Conservation (phyloP, 2,797 vertebrate genomes). For the Brachyrhaphis roseni region DNA sequence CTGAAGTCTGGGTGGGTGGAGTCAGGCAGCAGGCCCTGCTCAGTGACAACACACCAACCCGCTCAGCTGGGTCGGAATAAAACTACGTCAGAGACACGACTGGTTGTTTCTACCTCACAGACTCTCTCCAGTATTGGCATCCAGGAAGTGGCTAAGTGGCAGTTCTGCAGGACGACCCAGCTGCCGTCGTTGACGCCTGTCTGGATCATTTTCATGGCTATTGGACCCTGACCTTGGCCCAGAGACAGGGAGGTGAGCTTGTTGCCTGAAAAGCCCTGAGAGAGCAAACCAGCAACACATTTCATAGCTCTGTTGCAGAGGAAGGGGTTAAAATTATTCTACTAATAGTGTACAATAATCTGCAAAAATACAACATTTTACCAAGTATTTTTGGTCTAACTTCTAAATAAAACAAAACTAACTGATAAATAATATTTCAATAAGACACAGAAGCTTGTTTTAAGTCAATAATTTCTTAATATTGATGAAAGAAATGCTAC, state of each 20-base stretch:
- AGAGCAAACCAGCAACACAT: conserved; percentile 27
- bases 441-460: no score
- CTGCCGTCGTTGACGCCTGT: conserved; percentile 85
- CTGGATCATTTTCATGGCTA: conserved; percentile 89
- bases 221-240: conserved; percentile 92
- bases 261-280: conserved; percentile 85
- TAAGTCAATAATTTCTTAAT: no score
- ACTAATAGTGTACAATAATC: no score
- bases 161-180: conserved; percentile 93
- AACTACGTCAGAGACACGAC: not conserved
- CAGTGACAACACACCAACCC: conserved; percentile 11
- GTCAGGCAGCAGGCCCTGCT: conserved; percentile 88
- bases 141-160: conserved; percentile 93
- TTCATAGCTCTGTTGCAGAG: not conserved
- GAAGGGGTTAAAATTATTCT: no score
- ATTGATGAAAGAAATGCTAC: no score
- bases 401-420: no score
- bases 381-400: no score
- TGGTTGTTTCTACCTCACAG: conserved; percentile 84
- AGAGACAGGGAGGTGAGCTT: conserved; percentile 90
- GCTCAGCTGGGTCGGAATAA: not conserved
- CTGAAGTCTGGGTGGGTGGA: conserved; percentile 90
- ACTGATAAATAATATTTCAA: no score
- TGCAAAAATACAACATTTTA: no score
- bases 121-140: conserved; percentile 90